Evolutionary conservation across 2,797 vertebrate genomes (phyloP), one percentile per base, ranked within the genome.

Genomic region (Megalops cyprinoides): DNA sequence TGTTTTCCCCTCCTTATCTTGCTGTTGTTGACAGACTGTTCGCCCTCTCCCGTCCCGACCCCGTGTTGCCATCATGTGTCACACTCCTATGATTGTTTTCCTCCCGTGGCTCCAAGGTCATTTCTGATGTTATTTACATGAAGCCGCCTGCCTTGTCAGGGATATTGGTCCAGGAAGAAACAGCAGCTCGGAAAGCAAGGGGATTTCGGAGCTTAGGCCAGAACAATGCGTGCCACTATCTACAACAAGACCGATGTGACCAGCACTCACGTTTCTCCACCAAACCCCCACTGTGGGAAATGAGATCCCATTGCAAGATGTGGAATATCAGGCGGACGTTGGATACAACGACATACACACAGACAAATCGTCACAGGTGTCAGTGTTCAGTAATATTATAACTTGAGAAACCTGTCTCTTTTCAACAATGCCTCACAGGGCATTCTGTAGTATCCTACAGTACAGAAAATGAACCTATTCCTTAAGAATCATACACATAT

Each of bases 91-190:
- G 18, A 44, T 46, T 78, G 34, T 46, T 34, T 48, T n/a, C n/a
- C 42, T 37, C 44, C 48, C 39, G 53, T 65, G 58, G 44, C 14
- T 6, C 75, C 73, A 83, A 85, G 84, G 82, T 83, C 71, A 39
- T 46, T 77, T 62, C 49, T 53, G 77, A 71, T 49, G 62, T 76
- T 79, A 4, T 78, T 82, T 76, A 69, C 67, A 75, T 55, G 25
- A 79, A 58, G 53, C 55, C 1, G 7, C 74, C 25, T 14, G 14
- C 3, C n/a, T 74, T 20, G 48, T 48, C 9, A 25, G 49, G 1
- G 12, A 4, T 4, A n/a, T 3, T 7, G 14, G n/a, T 37, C 18
- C 49, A 37, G 14, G 23, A 48, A 3, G 37, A 42, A 79, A 53
- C 9, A n/a, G n/a, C 6, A 25, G 10, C 48, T 25, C 53, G 42